Evolutionary conservation across 1,140 invertebrate species (phyloP).

Genomic region (Phenacoccus solenopsis): DNA sequence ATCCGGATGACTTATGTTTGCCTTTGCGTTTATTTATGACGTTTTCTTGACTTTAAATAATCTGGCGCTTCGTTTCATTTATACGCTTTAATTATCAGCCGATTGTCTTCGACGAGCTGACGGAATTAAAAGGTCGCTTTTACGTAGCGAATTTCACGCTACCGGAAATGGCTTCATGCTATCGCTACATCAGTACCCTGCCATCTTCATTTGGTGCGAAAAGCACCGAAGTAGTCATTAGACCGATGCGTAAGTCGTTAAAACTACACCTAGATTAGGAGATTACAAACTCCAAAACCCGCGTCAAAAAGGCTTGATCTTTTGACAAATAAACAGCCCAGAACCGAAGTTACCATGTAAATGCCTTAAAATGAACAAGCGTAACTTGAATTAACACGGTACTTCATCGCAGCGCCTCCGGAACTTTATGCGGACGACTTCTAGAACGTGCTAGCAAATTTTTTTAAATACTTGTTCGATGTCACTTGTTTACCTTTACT

Average conservation of each 20-base stretch:
- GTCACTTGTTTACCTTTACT: too few species aligned
- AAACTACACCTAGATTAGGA: neutral
- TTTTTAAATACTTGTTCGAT: conserved; percentile 3
- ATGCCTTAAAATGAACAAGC: neutral
- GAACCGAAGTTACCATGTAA: neutral
- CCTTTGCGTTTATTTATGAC: neutral
- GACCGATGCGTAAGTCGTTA: neutral
- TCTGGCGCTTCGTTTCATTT: neutral
- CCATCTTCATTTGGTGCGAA: neutral
- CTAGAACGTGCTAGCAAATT: neutral
- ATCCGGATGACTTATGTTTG: neutral
- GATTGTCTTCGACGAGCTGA: neutral
- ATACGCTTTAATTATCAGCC: neutral
- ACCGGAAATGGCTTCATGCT: neutral
- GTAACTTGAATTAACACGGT: neutral
- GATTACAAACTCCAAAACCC: neutral
- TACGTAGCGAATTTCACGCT: neutral
- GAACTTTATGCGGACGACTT: neutral
- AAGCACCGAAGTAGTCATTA: neutral
- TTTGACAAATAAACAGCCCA: neutral
- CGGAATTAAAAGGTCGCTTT: neutral
- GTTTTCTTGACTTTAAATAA: neutral
- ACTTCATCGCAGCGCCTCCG: neutral
- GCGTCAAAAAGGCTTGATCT: neutral
- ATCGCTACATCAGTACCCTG: neutral